These are phyloP conservation scores for Drosophila dives DNA, from an alignment of 2,888 invertebrate species.

Conservation along the genomic window DNA sequence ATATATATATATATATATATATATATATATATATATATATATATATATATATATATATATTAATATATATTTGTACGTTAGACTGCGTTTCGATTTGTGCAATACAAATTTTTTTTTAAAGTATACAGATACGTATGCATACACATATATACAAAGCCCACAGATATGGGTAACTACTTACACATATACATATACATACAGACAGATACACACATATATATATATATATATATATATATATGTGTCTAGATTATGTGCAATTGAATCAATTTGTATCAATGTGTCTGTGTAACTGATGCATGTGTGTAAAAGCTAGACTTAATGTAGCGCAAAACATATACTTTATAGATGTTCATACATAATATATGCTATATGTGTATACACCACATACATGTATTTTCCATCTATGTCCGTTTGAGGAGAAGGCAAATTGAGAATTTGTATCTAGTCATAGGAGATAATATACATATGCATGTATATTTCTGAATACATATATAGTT, in stretches of 20 bases:
- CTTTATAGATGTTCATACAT: not conserved
- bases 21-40: not conserved
- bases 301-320: constrained; percentile 12
- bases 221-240: constrained; percentile 1
- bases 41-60: constrained; percentile 10
- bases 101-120: constrained; percentile 34
- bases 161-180: not conserved
- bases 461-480: constrained; percentile 17
- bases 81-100: constrained; percentile 42
- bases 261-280: constrained; percentile 2
- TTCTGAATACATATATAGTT: constrained; percentile 5
- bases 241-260: constrained; percentile 8
- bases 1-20: not conserved
- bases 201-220: not conserved
- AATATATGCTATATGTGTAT: not conserved
- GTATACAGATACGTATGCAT: constrained; percentile 10
- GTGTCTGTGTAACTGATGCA: constrained; percentile 15
- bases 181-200: not conserved
- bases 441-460: constrained; percentile 68
- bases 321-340: constrained; percentile 9
- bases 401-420: constrained; percentile 8
- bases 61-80: constrained; percentile 15
- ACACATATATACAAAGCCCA: constrained; percentile 4
- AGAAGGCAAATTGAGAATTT: constrained; percentile 34
- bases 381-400: constrained; percentile 8